Percentiles rank a stretch among this genome's conserved stretches.
Evolutionary conservation across 2,888 invertebrate genomes (phyloP).

Genomic region (Incurvaria masculella): DNA sequence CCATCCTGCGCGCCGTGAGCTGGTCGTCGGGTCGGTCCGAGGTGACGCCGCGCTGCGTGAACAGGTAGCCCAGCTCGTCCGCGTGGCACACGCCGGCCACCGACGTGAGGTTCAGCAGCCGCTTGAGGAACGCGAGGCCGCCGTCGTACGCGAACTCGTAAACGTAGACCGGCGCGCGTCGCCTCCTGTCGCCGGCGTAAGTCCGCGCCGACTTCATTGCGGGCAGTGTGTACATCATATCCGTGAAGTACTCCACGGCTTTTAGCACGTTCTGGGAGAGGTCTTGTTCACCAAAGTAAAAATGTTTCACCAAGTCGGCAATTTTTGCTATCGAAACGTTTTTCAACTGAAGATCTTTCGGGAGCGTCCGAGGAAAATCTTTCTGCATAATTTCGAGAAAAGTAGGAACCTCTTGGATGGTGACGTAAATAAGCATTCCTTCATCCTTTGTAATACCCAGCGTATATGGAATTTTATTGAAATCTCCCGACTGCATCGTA

Average conservation of each 20-base stretch:
- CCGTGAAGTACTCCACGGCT: not conserved
- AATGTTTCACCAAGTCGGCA: constrained; percentile 1
- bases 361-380: not conserved
- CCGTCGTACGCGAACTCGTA: constrained; percentile 40
- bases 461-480: constrained; percentile 10
- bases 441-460: constrained; percentile 10
- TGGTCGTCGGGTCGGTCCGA: too few relatives aligned
- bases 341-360: not conserved
- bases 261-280: not conserved
- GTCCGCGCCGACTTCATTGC: not conserved
- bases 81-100: constrained; percentile 33
- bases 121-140: constrained; percentile 33
- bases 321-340: not conserved
- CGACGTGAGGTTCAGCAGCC: not conserved
- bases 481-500: constrained; percentile 10
- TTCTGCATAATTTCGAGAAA: constrained; percentile 1
- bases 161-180: constrained; percentile 28
- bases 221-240: not conserved
- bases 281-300: not conserved
- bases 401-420: not conserved
- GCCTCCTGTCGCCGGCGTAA: not conserved
- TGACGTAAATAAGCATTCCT: constrained; percentile 4
- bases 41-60: constrained; percentile 20
- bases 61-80: constrained; percentile 43
- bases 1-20: not conserved